Evolutionary conservation across 2,888 invertebrate genomes (phyloP).

Genomic region (Conops quadrifasciatus): DNA sequence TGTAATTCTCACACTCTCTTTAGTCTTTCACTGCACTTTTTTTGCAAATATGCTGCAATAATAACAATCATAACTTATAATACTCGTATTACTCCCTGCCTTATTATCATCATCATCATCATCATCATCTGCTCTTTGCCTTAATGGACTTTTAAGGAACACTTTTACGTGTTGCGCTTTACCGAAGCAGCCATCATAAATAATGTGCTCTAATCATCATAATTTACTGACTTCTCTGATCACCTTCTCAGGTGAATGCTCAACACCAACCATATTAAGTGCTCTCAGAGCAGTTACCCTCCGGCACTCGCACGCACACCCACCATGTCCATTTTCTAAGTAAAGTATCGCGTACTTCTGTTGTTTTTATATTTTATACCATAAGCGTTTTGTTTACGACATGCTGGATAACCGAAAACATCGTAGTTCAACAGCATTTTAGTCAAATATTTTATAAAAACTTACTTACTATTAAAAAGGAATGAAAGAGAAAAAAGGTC

Average conservation of each 20-base stretch:
- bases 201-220: conserved; percentile 48
- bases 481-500: background rate
- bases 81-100: no score
- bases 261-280: conserved; percentile 3
- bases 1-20: no score
- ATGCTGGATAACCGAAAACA: conserved; percentile 8
- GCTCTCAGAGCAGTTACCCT: background rate
- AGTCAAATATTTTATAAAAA: conserved; percentile 18
- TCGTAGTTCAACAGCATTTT: conserved; percentile 28
- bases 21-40: no score
- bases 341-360: background rate
- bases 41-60: no score
- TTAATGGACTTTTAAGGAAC: conserved; percentile 28
- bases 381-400: conserved; percentile 25
- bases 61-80: no score
- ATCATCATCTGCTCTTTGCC: background rate
- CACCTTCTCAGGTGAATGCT: conserved; percentile 19
- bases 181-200: conserved; percentile 40
- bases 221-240: conserved; percentile 45
- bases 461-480: no score
- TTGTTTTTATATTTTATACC: conserved; percentile 1
- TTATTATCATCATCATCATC: background rate
- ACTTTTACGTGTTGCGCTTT: conserved; percentile 6
- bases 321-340: background rate
- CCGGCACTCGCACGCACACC: background rate